Conservation (phyloP, 2,888 invertebrate genomes). For the Patella pellucida region DNA sequence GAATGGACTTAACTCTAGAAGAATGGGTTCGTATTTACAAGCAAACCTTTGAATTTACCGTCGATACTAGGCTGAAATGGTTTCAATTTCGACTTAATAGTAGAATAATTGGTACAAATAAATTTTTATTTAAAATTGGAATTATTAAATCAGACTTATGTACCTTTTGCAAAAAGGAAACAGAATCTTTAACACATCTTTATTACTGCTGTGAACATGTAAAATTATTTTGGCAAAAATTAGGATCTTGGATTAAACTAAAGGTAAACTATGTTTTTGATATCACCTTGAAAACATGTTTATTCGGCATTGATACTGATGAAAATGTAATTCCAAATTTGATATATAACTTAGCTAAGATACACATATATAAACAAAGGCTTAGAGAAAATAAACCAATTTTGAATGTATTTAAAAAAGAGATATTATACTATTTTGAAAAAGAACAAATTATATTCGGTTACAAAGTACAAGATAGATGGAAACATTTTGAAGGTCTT, state of each 20-base stretch:
- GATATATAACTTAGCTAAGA: background rate
- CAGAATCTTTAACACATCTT: background rate
- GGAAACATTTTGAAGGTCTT: too few species aligned
- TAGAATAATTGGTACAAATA: background rate
- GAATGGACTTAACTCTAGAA: background rate
- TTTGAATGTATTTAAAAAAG: too few species aligned
- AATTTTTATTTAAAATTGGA: conserved; percentile 1
- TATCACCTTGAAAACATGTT: background rate
- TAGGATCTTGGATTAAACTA: background rate
- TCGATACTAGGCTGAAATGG: background rate
- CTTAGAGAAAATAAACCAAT: background rate
- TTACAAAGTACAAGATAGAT: too few species aligned
- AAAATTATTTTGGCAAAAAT: background rate
- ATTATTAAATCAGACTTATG: background rate
- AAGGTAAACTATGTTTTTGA: background rate
- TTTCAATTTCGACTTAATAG: background rate
- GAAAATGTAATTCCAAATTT: background rate
- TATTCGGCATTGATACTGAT: background rate
- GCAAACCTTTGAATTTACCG: background rate
- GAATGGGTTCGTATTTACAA: background rate
- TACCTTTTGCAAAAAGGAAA: background rate
- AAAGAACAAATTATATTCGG: too few species aligned
- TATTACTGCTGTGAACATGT: background rate
- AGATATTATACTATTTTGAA: too few species aligned
- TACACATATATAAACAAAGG: conserved; percentile 1